phyloP scores from a whole-genome alignment of 2,113 vertebrate species.

The Pitta sordida region DNA sequence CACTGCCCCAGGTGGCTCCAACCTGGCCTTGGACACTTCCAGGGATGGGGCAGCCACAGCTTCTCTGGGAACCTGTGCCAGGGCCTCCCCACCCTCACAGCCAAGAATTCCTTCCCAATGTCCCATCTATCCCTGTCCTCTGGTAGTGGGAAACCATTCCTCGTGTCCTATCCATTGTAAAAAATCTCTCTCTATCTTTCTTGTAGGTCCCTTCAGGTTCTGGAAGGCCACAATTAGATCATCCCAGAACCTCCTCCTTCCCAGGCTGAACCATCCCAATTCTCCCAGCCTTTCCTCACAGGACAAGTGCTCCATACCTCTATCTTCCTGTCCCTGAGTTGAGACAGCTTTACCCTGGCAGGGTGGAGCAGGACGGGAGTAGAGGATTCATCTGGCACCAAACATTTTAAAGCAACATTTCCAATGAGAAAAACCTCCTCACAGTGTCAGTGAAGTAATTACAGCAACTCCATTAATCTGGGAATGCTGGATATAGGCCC shows the following conservation, averaged over 20 bases:
- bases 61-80: background rate
- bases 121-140: too few species aligned
- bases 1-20: background rate
- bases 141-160: background rate
- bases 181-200: too few species aligned
- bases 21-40: background rate
- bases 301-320: too few species aligned
- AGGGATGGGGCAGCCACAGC: background rate
- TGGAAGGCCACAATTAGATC: too few species aligned
- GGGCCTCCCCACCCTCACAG: background rate
- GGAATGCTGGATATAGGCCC: background rate
- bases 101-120: accelerated
- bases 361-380: background rate
- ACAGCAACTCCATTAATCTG: background rate
- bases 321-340: background rate
- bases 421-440: background rate
- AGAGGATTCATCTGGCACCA: background rate
- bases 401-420: background rate
- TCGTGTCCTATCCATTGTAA: too few species aligned
- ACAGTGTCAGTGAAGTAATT: background rate
- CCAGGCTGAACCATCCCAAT: too few species aligned
- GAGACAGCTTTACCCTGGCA: background rate
- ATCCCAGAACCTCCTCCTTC: too few species aligned
- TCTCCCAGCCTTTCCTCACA: too few species aligned
- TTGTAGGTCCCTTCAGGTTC: too few species aligned